These are phyloP conservation scores for Chaitophorus viminalis DNA, from an alignment of 2,888 invertebrate genomes.

Conservation along the genomic window DNA sequence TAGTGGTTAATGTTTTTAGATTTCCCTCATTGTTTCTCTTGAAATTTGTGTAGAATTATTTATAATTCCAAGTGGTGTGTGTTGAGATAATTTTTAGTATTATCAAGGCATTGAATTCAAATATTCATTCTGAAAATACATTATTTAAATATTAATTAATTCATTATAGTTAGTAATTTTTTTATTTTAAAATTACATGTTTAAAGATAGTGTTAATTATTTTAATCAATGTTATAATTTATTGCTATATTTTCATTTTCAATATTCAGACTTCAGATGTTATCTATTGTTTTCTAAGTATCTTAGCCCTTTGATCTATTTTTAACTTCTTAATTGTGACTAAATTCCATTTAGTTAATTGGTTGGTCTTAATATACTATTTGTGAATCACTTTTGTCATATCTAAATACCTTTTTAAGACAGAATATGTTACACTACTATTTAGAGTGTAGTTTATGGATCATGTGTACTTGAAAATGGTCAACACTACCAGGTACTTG, in stretches of 20 bases:
- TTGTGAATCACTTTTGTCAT: neutral
- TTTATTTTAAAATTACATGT: neutral
- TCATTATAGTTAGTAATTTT: neutral
- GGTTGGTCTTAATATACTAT: conserved; percentile 16
- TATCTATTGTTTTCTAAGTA: neutral
- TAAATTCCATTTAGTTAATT: neutral
- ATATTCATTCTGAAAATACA: neutral
- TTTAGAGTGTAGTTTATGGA: neutral
- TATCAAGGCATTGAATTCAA: neutral
- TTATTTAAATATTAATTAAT: neutral
- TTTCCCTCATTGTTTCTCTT: neutral
- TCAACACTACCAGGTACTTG: conserved; percentile 56
- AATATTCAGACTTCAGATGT: neutral
- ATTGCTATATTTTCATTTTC: neutral
- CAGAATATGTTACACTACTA: conserved; percentile 1
- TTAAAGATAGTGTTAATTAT: neutral
- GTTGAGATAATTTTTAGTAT: neutral
- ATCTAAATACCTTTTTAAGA: neutral
- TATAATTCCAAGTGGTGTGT: neutral
- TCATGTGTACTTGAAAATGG: conserved; percentile 27
- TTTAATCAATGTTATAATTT: neutral
- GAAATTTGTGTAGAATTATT: neutral
- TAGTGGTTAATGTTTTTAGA: neutral
- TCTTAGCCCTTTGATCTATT: neutral
- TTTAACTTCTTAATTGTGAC: neutral